phyloP scores from a whole-genome alignment of 2,113 vertebrate genomes.

The Urocynchramus pylzowi region DNA sequence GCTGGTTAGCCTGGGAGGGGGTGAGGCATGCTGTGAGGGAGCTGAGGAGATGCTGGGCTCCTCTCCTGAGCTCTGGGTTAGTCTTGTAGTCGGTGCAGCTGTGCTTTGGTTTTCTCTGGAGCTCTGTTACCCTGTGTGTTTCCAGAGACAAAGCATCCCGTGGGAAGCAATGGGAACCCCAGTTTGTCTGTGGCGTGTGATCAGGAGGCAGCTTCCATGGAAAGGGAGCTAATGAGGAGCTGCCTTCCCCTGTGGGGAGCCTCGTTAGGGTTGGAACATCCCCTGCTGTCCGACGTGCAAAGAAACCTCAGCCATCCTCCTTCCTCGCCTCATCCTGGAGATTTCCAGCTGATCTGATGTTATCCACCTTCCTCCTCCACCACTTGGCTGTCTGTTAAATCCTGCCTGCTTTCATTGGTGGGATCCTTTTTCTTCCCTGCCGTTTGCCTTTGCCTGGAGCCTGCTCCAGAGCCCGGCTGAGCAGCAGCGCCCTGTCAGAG shows the following conservation, averaged over 20 bases:
- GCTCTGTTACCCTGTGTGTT: background rate
- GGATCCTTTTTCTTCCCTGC: background rate
- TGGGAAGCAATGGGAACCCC: background rate
- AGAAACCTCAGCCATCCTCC: background rate
- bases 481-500: background rate
- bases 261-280: background rate
- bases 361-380: background rate
- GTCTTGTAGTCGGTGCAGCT: background rate
- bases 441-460: background rate
- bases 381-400: background rate
- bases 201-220: background rate
- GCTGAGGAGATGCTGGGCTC: background rate
- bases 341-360: background rate
- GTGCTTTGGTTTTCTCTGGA: background rate
- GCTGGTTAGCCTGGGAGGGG: background rate
- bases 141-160: background rate
- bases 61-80: background rate
- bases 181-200: fast-evolving
- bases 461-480: background rate
- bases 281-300: fast-evolving
- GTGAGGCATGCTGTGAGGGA: background rate
- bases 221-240: background rate
- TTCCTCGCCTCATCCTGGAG: fast-evolving
- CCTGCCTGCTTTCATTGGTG: background rate
- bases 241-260: background rate